phyloP scores from a whole-genome alignment of 2,797 vertebrate species.

The Gallinago solitaria region DNA sequence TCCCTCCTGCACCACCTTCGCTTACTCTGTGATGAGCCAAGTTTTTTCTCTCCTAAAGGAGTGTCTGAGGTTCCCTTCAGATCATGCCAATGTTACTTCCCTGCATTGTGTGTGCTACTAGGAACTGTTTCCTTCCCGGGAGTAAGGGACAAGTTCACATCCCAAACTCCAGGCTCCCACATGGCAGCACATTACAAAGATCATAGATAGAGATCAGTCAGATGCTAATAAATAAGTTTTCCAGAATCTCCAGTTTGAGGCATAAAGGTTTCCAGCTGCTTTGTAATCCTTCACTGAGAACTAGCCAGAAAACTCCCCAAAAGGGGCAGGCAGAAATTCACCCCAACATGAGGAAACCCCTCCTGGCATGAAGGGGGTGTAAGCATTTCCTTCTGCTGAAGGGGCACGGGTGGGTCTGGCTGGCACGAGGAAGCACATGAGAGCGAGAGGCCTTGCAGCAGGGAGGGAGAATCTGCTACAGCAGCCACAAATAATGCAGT shows the following conservation, averaged over 20 bases:
- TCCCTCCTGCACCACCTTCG: constrained; percentile 21
- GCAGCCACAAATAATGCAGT: accelerated
- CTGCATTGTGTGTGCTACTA: constrained; percentile 61
- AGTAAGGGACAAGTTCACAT: constrained; percentile 35
- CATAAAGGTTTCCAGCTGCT: constrained; percentile 54
- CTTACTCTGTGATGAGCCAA: neutral
- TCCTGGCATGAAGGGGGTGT: neutral
- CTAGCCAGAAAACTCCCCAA: constrained; percentile 20
- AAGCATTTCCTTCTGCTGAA: neutral
- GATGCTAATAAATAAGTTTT: constrained; percentile 49
- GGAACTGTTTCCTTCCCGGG: constrained; percentile 42
- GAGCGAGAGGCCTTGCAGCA: neutral
- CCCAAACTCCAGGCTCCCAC: constrained; percentile 27
- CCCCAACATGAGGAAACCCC: neutral
- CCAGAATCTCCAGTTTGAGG: constrained; percentile 53
- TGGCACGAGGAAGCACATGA: neutral
- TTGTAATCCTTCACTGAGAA: constrained; percentile 38
- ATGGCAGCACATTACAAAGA: constrained; percentile 54
- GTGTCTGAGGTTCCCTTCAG: constrained; percentile 10
- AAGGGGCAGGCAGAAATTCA: neutral
- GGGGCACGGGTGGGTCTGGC: neutral
- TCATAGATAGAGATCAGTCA: constrained; percentile 50
- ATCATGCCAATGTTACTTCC: constrained; percentile 48
- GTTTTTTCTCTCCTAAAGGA: neutral
- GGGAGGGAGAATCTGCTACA: accelerated